These are phyloP conservation scores for Lasiurus borealis DNA, from an alignment of 2,113 vertebrate species.

Conservation along the genomic window DNA sequence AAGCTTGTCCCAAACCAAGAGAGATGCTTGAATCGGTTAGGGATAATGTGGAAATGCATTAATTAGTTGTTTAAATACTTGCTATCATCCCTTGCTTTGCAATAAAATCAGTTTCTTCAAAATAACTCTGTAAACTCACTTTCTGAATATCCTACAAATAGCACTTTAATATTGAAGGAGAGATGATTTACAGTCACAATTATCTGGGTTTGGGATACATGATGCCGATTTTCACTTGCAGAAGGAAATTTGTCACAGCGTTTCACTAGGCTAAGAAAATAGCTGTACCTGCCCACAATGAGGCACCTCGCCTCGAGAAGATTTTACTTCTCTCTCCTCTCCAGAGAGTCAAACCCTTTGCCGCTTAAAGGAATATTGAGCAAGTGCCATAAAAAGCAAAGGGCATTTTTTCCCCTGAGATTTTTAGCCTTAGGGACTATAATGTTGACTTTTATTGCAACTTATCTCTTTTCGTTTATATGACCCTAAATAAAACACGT, in stretches of 20 bases:
- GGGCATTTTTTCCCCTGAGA: constrained; percentile 19
- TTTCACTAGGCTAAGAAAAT: constrained; percentile 44
- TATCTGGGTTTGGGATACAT: neutral
- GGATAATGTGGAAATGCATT: neutral
- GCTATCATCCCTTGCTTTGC: constrained; percentile 17
- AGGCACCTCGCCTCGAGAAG: neutral
- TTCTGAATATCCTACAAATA: constrained; percentile 56
- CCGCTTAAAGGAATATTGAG: neutral
- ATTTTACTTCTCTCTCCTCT: constrained; percentile 10
- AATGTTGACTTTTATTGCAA: constrained; percentile 42
- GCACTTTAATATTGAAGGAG: neutral
- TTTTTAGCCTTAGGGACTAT: constrained; percentile 11
- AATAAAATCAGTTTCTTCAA: constrained; percentile 44
- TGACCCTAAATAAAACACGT: neutral
- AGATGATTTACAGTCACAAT: neutral
- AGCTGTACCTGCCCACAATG: neutral
- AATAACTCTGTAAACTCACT: constrained; percentile 17
- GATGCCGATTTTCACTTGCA: neutral
- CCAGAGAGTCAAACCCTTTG: constrained; percentile 13
- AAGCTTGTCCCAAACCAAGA: neutral
- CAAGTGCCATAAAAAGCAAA: neutral
- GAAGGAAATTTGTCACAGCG: neutral
- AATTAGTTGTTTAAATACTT: constrained; percentile 35
- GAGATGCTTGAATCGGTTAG: neutral
- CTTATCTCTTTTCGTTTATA: constrained; percentile 29